A percentile compares a stretch with the other conserved stretches of the same genome.
These are phyloP conservation scores for Amiota minor DNA, from an alignment of 2,888 invertebrate genomes.

Conservation along the genomic window DNA sequence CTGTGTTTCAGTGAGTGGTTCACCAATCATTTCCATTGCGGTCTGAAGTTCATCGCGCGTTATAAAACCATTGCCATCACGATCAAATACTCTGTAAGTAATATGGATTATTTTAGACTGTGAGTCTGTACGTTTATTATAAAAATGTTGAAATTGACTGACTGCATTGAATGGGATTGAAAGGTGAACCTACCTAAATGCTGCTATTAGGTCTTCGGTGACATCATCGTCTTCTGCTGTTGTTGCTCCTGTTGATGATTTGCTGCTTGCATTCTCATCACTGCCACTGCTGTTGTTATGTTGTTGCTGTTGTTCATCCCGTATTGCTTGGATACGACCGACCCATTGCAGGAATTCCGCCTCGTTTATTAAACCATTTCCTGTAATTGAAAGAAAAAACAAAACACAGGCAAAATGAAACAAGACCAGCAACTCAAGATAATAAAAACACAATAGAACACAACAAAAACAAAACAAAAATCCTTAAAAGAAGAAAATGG, in stretches of 20 bases:
- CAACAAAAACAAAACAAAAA: not conserved
- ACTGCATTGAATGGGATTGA: not conserved
- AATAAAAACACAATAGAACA: not conserved
- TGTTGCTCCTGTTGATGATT: conserved; percentile 53
- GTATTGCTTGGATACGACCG: conserved; percentile 81
- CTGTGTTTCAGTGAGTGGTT: conserved; percentile 83
- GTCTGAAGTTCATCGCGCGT: conserved; percentile 84
- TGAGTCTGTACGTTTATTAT: no score
- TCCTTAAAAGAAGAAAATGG: not conserved
- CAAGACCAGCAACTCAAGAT: not conserved
- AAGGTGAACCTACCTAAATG: conserved; percentile 78
- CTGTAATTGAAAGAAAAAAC: conserved; percentile 73
- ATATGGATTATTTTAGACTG: not conserved
- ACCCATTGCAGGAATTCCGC: conserved; percentile 86
- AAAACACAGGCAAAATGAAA: conserved; percentile 13
- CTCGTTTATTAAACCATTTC: conserved; percentile 84
- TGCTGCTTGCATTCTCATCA: conserved; percentile 73
- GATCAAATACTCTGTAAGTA: conserved; percentile 83
- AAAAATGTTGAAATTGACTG: not conserved
- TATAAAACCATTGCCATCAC: conserved; percentile 92
- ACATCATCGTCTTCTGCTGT: conserved; percentile 77
- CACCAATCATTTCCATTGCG: conserved; percentile 89
- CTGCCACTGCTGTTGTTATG: conserved; percentile 35
- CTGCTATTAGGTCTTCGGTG: conserved; percentile 87
- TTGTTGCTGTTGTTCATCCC: conserved; percentile 74